Evolutionary conservation across 2,797 vertebrate species (phyloP), one percentile per base, ranked within the genome.

Genomic region (Betta splendens): DNA sequence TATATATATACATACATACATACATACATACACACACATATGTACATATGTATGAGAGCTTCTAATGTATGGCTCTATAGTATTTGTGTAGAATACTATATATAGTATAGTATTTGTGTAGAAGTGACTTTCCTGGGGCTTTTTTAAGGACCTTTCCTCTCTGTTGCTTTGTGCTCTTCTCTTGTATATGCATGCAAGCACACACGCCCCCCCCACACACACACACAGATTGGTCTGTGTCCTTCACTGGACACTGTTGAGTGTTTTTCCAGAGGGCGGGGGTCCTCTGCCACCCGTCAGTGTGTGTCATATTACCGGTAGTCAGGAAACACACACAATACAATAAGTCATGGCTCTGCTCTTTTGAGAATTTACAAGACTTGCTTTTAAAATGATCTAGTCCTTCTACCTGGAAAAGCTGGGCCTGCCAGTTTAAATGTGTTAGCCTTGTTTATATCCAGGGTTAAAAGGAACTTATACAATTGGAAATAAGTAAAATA

Each of bases 181-280:
- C 39, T 22, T 17, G 38, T 40, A 18, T 15, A 7, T 1, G 20
- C 26, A 25, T 18, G 20, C 42, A 11, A 25, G 50, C 38, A 37
- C 17, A 29, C 26, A 23, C 46, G 38, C 38, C 28, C n/a, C 46
- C n/a, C 21, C 36, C 23, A 25, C n/a, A 60, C 17, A 36, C 35
- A 58, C 49, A 47, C 50, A 57, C 79, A 87, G 79, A 85, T 81
- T 76, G 80, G 32, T 39, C 63, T 63, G 47, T 35, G 22, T 39
- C 72, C 63, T 5, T 75, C 76, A 64, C 62, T 75, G 74, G 78
- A 80, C 64, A 56, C 64, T 12, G 18, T 72, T 75, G 77, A 87
- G 75, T 82, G 68, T 64, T 46, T 77, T 76, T 63, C 74, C 43
- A 22, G 55, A 66, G 57, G 72, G 54, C 38, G 61, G 43, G 42